These are phyloP conservation scores for Hylaeus anthracinus DNA, from an alignment of 1,140 invertebrate genomes.

Conservation along the genomic window DNA sequence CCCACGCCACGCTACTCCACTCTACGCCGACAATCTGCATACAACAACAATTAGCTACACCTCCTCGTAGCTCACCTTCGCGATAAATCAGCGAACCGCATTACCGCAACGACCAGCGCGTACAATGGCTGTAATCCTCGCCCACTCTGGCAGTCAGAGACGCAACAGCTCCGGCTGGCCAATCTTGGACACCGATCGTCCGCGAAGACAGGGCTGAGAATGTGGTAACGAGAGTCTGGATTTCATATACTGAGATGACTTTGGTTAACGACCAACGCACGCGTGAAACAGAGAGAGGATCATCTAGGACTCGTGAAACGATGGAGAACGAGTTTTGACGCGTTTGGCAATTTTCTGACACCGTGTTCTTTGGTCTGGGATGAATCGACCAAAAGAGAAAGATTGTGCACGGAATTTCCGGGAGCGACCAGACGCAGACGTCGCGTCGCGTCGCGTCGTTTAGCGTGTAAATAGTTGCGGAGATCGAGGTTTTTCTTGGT, in stretches of 20 bases:
- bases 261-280: conserved; percentile 22
- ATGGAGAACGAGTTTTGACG: no score
- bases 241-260: conserved; percentile 27
- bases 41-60: conserved; percentile 79
- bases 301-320: no score
- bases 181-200: conserved; percentile 37
- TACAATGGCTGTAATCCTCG: conserved; percentile 78
- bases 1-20: conserved; percentile 19
- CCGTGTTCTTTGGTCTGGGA: no score
- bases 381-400: no score
- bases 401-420: no score
- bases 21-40: conserved; percentile 67
- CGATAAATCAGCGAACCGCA: conserved; percentile 77
- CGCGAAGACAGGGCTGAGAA: conserved; percentile 51
- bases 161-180: conserved; percentile 18
- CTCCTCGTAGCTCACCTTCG: conserved; percentile 75
- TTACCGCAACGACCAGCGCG: conserved; percentile 73
- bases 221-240: conserved; percentile 54
- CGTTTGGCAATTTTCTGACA: no score
- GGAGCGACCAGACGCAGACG: background rate
- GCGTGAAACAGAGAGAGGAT: background rate
- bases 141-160: conserved; percentile 66
- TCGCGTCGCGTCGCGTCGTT: no score
- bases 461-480: background rate
- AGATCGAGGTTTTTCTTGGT: conserved; percentile 40